Evolutionary conservation across 2,113 vertebrate genomes (phyloP).

Genomic region (Struthidea cinerea): DNA sequence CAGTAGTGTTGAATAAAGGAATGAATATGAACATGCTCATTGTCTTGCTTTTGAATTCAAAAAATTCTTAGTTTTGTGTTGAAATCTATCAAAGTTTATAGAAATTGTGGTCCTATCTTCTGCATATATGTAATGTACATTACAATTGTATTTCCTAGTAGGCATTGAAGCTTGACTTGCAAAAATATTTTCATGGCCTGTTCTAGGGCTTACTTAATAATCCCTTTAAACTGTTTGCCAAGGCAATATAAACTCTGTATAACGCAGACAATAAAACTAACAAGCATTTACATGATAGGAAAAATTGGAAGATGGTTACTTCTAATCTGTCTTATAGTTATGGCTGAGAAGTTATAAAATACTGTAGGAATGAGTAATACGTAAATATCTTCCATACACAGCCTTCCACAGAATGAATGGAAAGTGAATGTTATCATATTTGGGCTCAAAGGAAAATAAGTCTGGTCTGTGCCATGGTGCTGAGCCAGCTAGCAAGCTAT

Average conservation of each 20-base stretch:
- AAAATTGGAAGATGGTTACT: constrained; percentile 1
- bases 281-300: neutral
- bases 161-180: neutral
- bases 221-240: neutral
- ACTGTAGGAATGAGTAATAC: neutral
- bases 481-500: too few species aligned
- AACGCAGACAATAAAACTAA: constrained; percentile 19
- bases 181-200: constrained; percentile 11
- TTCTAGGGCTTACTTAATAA: constrained; percentile 25
- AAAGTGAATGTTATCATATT: neutral
- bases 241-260: neutral
- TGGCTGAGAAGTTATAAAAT: neutral
- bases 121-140: neutral
- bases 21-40: neutral
- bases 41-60: neutral
- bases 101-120: neutral
- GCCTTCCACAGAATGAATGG: neutral
- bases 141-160: neutral
- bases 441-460: neutral
- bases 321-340: neutral
- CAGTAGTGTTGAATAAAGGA: neutral
- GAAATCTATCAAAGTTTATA: neutral
- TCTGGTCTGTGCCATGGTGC: too few species aligned
- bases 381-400: neutral
- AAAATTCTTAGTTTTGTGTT: neutral